Percentiles rank a stretch among this genome's conserved stretches.
Evolutionary conservation across 2,797 vertebrate species (phyloP).

Genomic region (Danio albolineatus): DNA sequence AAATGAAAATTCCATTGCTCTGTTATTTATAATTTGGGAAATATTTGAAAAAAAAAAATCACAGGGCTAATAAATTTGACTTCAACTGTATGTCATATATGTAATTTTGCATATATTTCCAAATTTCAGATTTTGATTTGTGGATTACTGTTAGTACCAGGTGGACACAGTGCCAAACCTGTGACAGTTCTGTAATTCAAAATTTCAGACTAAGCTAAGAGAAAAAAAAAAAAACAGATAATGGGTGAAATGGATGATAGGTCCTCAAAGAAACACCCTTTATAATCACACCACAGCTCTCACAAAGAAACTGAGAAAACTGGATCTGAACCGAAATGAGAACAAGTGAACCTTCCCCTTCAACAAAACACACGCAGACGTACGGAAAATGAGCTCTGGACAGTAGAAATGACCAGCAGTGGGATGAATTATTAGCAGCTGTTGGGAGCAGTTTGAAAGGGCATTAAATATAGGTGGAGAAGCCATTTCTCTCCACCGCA

Average conservation of each 20-base stretch:
- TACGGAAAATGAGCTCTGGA: constrained; percentile 31
- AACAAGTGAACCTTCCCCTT: constrained; percentile 4
- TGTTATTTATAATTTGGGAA: too few species aligned
- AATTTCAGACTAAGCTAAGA: not conserved
- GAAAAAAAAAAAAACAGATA: not conserved
- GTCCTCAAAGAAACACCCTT: not conserved
- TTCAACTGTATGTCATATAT: too few species aligned
- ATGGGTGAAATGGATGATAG: not conserved
- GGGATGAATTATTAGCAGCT: constrained; percentile 42
- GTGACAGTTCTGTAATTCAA: not conserved
- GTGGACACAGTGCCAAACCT: not conserved
- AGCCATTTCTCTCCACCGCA: constrained; percentile 50
- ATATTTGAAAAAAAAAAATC: too few species aligned
- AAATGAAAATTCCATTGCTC: too few species aligned
- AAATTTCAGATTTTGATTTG: too few species aligned
- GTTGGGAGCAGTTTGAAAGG: constrained; percentile 36
- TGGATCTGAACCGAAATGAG: constrained; percentile 12
- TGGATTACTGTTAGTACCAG: too few species aligned
- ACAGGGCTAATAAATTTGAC: too few species aligned
- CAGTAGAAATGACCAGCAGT: constrained; percentile 28
- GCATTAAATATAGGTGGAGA: constrained; percentile 55
- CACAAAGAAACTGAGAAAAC: not conserved
- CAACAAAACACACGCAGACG: constrained; percentile 6
- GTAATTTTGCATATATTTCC: too few species aligned
- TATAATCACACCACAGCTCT: constrained; percentile 1